Conservation (phyloP, 2,888 invertebrate genomes). For the Tupiocoris notatus region DNA sequence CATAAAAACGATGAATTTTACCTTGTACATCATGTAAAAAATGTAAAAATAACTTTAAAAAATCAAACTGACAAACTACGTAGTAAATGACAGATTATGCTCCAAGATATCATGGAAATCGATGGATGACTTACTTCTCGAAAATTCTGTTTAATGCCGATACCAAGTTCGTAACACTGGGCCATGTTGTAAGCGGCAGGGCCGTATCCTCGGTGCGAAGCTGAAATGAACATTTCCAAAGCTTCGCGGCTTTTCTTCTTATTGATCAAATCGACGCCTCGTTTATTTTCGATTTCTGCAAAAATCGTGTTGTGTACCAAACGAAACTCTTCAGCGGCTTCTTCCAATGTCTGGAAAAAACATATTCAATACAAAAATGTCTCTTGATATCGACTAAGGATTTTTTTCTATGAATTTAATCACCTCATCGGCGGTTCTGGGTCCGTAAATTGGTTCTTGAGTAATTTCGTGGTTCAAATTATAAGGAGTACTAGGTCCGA, state of each 20-base stretch:
- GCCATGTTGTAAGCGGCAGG: slow-evolving; percentile 68
- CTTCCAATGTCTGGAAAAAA: slow-evolving; percentile 50
- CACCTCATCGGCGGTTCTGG: slow-evolving; percentile 26
- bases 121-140: slow-evolving; percentile 56
- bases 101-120: too few relatives aligned
- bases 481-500: neutral
- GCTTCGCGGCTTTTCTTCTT: slow-evolving; percentile 61
- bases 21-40: too few relatives aligned
- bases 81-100: too few relatives aligned
- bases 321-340: slow-evolving; percentile 50
- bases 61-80: too few relatives aligned
- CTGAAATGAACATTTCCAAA: slow-evolving; percentile 59
- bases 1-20: too few relatives aligned
- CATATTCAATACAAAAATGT: too few relatives aligned
- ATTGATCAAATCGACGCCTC: slow-evolving; percentile 62
- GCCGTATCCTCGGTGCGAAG: slow-evolving; percentile 60
- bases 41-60: too few relatives aligned
- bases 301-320: slow-evolving; percentile 58
- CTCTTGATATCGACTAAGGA: too few relatives aligned
- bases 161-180: slow-evolving; percentile 67
- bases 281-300: slow-evolving; percentile 62
- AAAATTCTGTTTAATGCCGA: slow-evolving; percentile 61
- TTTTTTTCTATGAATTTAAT: neutral
- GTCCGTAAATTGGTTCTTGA: slow-evolving; percentile 10
- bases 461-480: slow-evolving; percentile 13